Base-by-base conservation (phyloP, 2,888 invertebrate species). In the Thereva nobilitata region DNA sequence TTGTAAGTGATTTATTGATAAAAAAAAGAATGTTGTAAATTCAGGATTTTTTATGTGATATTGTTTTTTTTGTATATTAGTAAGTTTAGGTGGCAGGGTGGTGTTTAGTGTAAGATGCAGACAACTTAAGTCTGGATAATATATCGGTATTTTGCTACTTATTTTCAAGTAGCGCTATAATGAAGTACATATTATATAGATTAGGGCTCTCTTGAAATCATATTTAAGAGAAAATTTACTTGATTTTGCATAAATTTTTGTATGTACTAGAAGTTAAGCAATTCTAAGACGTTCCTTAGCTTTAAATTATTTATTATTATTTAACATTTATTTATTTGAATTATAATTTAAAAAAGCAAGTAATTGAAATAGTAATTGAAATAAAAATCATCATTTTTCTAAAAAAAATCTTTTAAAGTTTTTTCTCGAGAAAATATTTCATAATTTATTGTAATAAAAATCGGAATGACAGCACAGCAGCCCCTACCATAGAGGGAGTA, bases 281-380 rank as follows among this genome's bases (percentile, higher is more conserved):
- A 44, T 57, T 44, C 23, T 42, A 34, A 57, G 45, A 57, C 57
- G 57, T 57, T 57, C 57, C 57, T 45, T 57, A 57, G 57, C 3
- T 4, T 4, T 57, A 57, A 57, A 37, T 35, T 57, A 57, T 57
- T 57, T 57, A 34, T 44, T 57, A 42, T 23, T 23, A 23, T 23
- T 23, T 23, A 23, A 23, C 23, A 23, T 23, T 23, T 23, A 23
- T 23, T 23, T 23, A 23, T 23, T 23, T 23, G 23, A 2, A 23
- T 23, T 23, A 23, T 23, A 23, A 23, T 23, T 23, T 23, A 23
- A 23, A 23, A 23, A 23, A 23, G 2, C 23, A 23, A 23, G 23
- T 2, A 23, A 23, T 2, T n/a, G n/a, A n/a, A n/a, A n/a, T n/a
- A n/a, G n/a, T 23, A 23, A 23, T 23, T 23, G 23, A 23, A 23